Base-by-base conservation (phyloP, 2,888 invertebrate species). In the Yponomeuta sedellus region DNA sequence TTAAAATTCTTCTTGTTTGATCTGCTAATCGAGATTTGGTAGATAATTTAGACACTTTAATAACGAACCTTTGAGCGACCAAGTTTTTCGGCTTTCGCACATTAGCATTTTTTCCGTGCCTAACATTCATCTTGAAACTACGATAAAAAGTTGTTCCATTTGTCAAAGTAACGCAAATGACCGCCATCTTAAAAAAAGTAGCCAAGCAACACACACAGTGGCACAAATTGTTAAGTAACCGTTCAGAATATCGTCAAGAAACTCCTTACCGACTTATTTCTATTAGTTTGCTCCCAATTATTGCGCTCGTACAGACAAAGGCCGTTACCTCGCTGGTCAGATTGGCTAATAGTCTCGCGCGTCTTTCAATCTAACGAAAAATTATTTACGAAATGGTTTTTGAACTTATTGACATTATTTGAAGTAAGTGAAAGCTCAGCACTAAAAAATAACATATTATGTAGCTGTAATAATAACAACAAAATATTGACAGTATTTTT, bases 251-350 rank as follows among this genome's bases (percentile, higher is more conserved):
- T 22, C 19, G 57, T 10, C 64, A 34, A 56, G 57, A 25, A 64
- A 56, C 64, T 28, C 25, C n/a, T 25, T 11, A 52, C 2, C 44
- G 44, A 39, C 25, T 16, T 63, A 63, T 44, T 44, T 63, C 63
- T 64, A 56, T 64, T 64, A 25, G 64, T 64, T 64, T 57, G 64
- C 64, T 57, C 64, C 57, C 64, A 64, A 64, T 64, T 25, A 25
- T 28, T 19, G 63, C 11, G 40, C 40, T 63, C 22, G 63, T 63
- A 44, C 63, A 44, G 12, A 63, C 52, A 34, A n/a, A n/a, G n/a
- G 28, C 34, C 22, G 59, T 61, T 39, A 61, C 25, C 34, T n/a
- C 44, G 44, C 44, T 16, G 16, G 44, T 52, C 44, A 52, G 34
- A 34, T 52, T 52, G 44, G 44, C 44, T 1, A 52, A 52, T 16